These are phyloP conservation scores for Xanthorhoe designata DNA, from an alignment of 2,888 invertebrate species.

Conservation along the genomic window DNA sequence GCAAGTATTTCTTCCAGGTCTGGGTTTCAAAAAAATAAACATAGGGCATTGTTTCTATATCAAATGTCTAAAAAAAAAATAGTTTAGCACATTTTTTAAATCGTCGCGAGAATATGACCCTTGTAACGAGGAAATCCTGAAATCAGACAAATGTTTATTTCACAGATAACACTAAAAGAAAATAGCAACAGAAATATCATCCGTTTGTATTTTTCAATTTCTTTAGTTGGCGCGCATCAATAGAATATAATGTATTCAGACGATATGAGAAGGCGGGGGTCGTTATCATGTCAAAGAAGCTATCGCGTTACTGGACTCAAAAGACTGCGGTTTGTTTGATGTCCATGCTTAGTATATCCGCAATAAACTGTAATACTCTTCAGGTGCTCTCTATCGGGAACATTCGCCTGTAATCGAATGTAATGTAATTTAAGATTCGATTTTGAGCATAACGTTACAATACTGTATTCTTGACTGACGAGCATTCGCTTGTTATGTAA, in stretches of 20 bases:
- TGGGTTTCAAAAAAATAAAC: background rate
- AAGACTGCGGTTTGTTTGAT: slow-evolving; percentile 79
- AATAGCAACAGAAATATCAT: slow-evolving; percentile 38
- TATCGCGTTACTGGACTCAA: slow-evolving; percentile 80
- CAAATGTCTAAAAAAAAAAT: background rate
- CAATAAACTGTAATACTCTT: slow-evolving; percentile 54
- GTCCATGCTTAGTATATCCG: slow-evolving; percentile 61
- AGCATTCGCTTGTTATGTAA: too few species aligned
- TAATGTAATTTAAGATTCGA: too few species aligned
- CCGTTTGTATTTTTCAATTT: slow-evolving; percentile 62
- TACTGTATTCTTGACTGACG: too few species aligned
- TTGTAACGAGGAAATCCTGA: slow-evolving; percentile 24
- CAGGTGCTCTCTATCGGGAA: slow-evolving; percentile 15
- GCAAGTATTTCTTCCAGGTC: too few species aligned
- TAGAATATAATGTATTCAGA: slow-evolving; percentile 77
- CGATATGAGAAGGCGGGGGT: slow-evolving; percentile 70
- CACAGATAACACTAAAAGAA: slow-evolving; percentile 40
- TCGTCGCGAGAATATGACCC: background rate
- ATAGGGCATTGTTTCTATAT: too few species aligned
- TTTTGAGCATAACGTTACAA: too few species aligned
- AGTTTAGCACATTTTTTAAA: background rate
- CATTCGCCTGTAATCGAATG: too few species aligned
- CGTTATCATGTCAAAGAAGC: slow-evolving; percentile 85
- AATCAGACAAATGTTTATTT: slow-evolving; percentile 40
- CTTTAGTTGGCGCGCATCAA: slow-evolving; percentile 57